Percentiles rank a stretch among this genome's conserved stretches.
Evolutionary conservation across 2,888 invertebrate genomes (phyloP).

Genomic region (Ophioninae sp.): DNA sequence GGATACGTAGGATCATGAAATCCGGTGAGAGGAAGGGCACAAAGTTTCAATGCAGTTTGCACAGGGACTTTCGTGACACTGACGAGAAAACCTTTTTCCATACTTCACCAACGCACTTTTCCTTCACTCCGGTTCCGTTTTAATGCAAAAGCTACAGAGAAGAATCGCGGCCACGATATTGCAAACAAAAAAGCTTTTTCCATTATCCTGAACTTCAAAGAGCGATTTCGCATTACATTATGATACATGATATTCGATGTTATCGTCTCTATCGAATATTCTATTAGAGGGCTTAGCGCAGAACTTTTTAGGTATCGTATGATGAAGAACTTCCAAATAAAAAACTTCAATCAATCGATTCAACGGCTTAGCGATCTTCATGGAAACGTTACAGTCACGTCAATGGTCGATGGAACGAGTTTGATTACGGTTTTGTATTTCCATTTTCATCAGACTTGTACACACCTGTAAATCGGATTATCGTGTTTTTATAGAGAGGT

Average conservation of each 20-base stretch:
- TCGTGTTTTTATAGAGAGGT: background rate
- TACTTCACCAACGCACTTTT: conserved; percentile 36
- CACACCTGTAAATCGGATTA: background rate
- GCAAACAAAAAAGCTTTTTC: background rate
- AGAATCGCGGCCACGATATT: background rate
- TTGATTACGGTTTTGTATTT: background rate
- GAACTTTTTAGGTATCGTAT: background rate
- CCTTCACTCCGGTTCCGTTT: background rate
- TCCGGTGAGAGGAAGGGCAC: background rate
- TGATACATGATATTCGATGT: background rate
- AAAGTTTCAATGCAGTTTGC: conserved; percentile 27
- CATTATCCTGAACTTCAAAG: background rate
- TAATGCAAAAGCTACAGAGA: conserved; percentile 4
- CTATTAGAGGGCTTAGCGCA: background rate
- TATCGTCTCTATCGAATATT: background rate
- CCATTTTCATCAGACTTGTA: background rate
- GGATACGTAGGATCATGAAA: background rate
- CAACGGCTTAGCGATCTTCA: background rate
- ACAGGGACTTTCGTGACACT: conserved; percentile 24
- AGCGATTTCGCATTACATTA: background rate
- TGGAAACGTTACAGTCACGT: background rate
- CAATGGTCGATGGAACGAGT: background rate
- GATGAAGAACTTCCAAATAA: background rate
- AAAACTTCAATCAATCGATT: background rate
- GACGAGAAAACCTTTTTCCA: conserved; percentile 18